phyloP scores from a whole-genome alignment of 1,140 invertebrate species.

The Eriocheir sinensis region DNA sequence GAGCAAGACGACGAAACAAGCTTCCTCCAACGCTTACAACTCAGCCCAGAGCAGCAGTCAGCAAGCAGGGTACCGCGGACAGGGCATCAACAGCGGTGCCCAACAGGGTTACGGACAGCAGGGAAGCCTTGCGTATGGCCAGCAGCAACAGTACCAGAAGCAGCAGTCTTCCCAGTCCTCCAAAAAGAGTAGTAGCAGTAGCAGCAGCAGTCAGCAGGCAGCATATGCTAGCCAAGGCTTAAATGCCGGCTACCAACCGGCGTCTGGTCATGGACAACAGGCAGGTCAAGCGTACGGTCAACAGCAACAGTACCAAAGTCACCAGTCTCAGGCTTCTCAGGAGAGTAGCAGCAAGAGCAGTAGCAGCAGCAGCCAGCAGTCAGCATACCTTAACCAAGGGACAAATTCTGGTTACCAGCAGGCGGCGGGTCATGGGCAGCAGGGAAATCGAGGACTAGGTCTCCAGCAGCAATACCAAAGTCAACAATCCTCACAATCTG shows the following conservation, averaged over 20 bases:
- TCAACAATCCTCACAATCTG: slow-evolving; percentile 62
- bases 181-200: slow-evolving; percentile 45
- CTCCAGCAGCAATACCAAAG: slow-evolving; percentile 53
- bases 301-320: slow-evolving; percentile 57
- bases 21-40: slow-evolving; percentile 56
- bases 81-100: background rate
- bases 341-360: slow-evolving; percentile 51
- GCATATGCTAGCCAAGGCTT: slow-evolving; percentile 2
- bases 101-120: slow-evolving; percentile 37
- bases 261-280: slow-evolving; percentile 28
- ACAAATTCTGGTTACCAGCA: slow-evolving; percentile 43
- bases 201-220: slow-evolving; percentile 32
- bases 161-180: slow-evolving; percentile 60
- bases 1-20: slow-evolving; percentile 56
- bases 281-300: background rate
- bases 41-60: slow-evolving; percentile 34
- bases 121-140: background rate
- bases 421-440: slow-evolving; percentile 6
- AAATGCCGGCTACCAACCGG: slow-evolving; percentile 35
- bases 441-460: background rate
- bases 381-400: background rate
- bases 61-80: slow-evolving; percentile 2
- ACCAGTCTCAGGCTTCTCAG: slow-evolving; percentile 53
- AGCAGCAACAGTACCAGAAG: slow-evolving; percentile 55
- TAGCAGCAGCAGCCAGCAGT: slow-evolving; percentile 44